Evolutionary conservation across 1,140 invertebrate genomes (phyloP).

Genomic region (Drosophila pachea): DNA sequence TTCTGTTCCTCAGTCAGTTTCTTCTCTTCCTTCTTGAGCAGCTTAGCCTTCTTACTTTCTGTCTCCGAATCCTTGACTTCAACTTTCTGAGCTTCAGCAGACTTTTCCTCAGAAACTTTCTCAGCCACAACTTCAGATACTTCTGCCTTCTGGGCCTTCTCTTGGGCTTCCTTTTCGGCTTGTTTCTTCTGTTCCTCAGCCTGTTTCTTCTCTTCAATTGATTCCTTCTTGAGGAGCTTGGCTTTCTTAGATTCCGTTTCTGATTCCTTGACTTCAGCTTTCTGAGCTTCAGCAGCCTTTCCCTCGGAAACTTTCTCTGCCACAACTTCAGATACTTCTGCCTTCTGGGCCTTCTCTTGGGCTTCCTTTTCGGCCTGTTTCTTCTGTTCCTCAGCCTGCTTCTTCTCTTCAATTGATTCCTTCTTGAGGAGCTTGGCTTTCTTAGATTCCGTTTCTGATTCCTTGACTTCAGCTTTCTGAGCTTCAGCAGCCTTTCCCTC

Average conservation of each 20-base stretch:
- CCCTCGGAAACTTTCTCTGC: slow-evolving; percentile 12
- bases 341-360: slow-evolving; percentile 3
- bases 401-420: slow-evolving; percentile 6
- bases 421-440: slow-evolving; percentile 19
- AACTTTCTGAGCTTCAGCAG: not conserved
- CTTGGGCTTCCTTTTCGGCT: not conserved
- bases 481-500: too few relatives aligned
- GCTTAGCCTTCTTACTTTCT: slow-evolving; percentile 13
- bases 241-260: slow-evolving; percentile 14
- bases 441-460: too few relatives aligned
- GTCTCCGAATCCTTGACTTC: not conserved
- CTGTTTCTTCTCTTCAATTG: not conserved
- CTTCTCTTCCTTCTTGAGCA: not conserved
- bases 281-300: not conserved
- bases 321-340: slow-evolving; percentile 16
- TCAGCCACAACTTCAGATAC: slow-evolving; percentile 18
- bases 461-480: too few relatives aligned
- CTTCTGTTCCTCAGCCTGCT: slow-evolving; percentile 3
- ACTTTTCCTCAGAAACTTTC: slow-evolving; percentile 11
- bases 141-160: slow-evolving; percentile 8
- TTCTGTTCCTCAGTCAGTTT: not conserved
- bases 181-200: slow-evolving; percentile 1
- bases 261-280: not conserved
- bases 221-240: not conserved
- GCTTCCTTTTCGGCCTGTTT: slow-evolving; percentile 17